Base-by-base conservation (phyloP, 2,888 invertebrate species). In the Drosophila subsilvestris region DNA sequence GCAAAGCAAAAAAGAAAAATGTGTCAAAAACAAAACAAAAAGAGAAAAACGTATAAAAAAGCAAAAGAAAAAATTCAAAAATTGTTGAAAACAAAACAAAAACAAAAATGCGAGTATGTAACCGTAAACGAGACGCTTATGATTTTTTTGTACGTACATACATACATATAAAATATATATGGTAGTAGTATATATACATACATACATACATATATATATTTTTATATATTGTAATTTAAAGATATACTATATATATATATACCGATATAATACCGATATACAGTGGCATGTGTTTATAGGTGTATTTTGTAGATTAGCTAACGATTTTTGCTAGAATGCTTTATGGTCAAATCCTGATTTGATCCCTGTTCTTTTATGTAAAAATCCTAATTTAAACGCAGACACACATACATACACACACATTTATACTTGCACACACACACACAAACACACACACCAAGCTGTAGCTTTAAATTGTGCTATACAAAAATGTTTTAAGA, bases 51-150 rank as follows among this genome's bases (percentile, higher is more conserved):
- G 8, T 9, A 50, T 22, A 56, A 53, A 29, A 50, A 56, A 48
- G n/a, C 29, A 9, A 60, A 25, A 27, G 8, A 37, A 54, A 32
- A 32, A 60, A 51, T 42, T 57, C 45, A 29, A 42, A 45, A 58
- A 32, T 42, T 17, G 37, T 51, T 32, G 42, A 42, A 61, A 32
- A 25, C 43, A 50, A 50, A 63, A 20, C 20, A 62, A 50, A 44
- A 60, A 63, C 53, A 51, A 63, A 22, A 22, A 22, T 22, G 4
- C 22, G 22, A 22, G 22, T 55, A 55, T 73, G 72, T 65, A 80
- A 87, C 85, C 63, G 83, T 82, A 85, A 83, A 85, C 82, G 86
- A 84, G 82, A 87, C 87, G 83, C 83, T 84, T 84, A 84, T 84
- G 82, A 85, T 84, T 84, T 86, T 54, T 65, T 55, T 51, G 29